Evolutionary conservation across 2,113 vertebrate genomes (phyloP), one percentile per base, ranked within the genome.

Genomic region (Cephalopterus ornatus): DNA sequence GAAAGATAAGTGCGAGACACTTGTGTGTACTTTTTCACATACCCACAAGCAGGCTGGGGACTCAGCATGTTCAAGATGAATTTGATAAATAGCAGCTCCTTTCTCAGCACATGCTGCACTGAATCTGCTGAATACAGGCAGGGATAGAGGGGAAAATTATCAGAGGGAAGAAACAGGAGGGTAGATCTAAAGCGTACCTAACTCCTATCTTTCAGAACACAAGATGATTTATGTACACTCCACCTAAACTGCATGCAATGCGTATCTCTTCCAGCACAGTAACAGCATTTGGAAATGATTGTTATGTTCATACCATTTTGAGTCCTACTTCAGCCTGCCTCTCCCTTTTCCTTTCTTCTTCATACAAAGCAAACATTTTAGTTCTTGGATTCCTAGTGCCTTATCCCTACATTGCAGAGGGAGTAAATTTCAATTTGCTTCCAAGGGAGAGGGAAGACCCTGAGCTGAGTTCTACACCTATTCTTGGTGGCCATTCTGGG

Each of bases 21-120:
- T 94, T 88, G 7, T 59, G 78, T 83, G 62, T 67, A 76, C 42
- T 88, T 94, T 87, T 75, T 85, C 77, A 73, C 72, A 55, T 85
- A 47, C 27, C 44, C 39, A 86, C n/a, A 85, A 84, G 44, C 56
- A 91, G 35, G 9, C 44, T 85, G 56, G n/a, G 52, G 30, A 67
- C 35, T 72, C 47, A 59, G 46, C 27, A 35, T 62, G 70, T 85
- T 91, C 41, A 73, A 93, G 50, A 94, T 56, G 73, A 79, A 76
- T 88, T 93, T 89, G 85, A 85, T 70, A 89, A 96, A 75, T 49
- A 92, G n/a, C 52, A 70, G 14, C 55, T 84, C 39, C 39, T 92
- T 84, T 91, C 91, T 49, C 32, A 78, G 30, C 49, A 74, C 50
- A 42, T 27, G 35, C 24, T 11, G 2, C 41, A 30, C 23, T 75